phyloP scores from a whole-genome alignment of 2,113 vertebrate species.

The Andinoacara biseriatus region DNA sequence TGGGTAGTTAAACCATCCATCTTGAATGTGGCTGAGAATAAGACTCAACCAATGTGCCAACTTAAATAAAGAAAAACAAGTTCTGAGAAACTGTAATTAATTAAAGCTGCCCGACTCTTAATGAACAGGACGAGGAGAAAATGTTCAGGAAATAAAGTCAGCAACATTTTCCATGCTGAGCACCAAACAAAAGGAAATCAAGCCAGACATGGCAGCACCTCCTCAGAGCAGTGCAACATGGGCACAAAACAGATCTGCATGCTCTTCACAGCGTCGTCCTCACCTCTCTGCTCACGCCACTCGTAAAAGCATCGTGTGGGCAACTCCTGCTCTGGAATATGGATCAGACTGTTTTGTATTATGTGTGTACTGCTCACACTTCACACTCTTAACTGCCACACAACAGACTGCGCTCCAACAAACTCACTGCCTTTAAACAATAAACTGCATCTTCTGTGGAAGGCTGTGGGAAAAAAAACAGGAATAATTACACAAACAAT shows the following conservation, averaged over 20 bases:
- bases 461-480: background rate
- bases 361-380: slow-evolving; percentile 18
- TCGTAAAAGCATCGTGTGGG: background rate
- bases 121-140: background rate
- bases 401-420: slow-evolving; percentile 13
- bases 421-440: slow-evolving; percentile 15
- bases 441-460: background rate
- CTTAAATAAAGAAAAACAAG: background rate
- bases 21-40: background rate
- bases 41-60: background rate
- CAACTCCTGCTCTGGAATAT: slow-evolving; percentile 32
- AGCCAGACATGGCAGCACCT: background rate
- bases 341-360: slow-evolving; percentile 30
- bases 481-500: slow-evolving; percentile 8
- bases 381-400: slow-evolving; percentile 32
- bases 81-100: slow-evolving; percentile 1
- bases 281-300: background rate
- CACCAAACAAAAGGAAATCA: background rate
- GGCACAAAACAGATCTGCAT: slow-evolving; percentile 2
- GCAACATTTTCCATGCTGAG: background rate
- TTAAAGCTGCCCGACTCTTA: slow-evolving; percentile 4
- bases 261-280: slow-evolving; percentile 1
- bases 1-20: background rate
- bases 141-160: background rate
- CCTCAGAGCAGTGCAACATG: background rate